Evolutionary conservation across 2,113 vertebrate genomes (phyloP).

Genomic region (Cinclus cinclus): DNA sequence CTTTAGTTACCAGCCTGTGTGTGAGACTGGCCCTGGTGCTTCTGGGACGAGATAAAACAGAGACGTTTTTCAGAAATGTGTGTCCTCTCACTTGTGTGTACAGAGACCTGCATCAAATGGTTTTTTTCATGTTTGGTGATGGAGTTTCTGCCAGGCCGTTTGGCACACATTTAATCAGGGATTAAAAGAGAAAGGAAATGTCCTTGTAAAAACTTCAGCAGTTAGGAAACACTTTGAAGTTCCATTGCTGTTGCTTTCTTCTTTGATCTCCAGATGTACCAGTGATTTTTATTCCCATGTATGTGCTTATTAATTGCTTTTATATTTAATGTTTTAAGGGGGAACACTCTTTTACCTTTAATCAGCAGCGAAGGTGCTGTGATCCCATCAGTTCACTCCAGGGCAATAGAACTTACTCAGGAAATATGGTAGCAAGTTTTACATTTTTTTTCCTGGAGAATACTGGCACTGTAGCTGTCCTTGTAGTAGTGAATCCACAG

Average conservation of each 20-base stretch:
- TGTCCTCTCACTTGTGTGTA: not conserved
- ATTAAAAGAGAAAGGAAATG: constrained; percentile 29
- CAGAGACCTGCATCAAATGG: not conserved
- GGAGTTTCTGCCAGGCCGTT: constrained; percentile 26
- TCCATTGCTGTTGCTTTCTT: not conserved
- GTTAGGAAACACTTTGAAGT: constrained; percentile 46
- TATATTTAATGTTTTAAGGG: not conserved
- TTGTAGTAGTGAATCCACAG: not conserved
- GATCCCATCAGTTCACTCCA: not conserved
- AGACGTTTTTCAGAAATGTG: not conserved
- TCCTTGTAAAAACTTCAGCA: constrained; percentile 34
- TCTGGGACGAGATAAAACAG: not conserved
- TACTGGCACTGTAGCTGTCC: not conserved
- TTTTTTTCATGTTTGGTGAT: not conserved
- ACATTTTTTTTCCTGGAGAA: not conserved
- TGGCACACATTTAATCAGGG: not conserved
- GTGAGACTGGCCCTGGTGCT: not conserved
- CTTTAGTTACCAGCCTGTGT: not conserved
- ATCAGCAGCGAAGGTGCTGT: not conserved
- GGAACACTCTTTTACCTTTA: not conserved
- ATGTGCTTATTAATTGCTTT: constrained; percentile 10
- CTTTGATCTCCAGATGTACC: constrained; percentile 46
- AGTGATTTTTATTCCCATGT: not conserved
- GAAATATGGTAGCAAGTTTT: not conserved
- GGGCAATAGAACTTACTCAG: not conserved